Evolutionary conservation across 2,888 invertebrate species (phyloP).

Genomic region (Drosophila putrida): DNA sequence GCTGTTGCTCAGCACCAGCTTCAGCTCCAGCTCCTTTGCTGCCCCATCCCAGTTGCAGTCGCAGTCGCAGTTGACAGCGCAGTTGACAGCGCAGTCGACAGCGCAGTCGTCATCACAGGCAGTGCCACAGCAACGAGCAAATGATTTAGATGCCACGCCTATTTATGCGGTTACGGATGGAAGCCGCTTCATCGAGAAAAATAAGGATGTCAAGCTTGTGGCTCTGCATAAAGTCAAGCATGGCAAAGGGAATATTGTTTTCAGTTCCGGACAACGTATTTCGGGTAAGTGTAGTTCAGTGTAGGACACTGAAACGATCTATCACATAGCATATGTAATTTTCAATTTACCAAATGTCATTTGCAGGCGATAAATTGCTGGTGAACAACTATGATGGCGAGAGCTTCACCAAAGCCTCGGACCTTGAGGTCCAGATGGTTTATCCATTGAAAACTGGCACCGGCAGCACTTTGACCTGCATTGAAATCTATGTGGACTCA

Average conservation of each 20-base stretch:
- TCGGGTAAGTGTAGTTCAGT: constrained; percentile 63
- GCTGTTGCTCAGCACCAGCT: constrained; percentile 34
- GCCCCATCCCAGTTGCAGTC: constrained; percentile 31
- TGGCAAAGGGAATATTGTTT: constrained; percentile 82
- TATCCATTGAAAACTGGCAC: constrained; percentile 66
- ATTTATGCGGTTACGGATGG: constrained; percentile 74
- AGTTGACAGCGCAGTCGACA: constrained; percentile 4
- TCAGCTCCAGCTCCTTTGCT: constrained; percentile 28
- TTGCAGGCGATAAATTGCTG: constrained; percentile 78
- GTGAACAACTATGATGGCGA: constrained; percentile 71
- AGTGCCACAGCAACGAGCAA: constrained; percentile 40
- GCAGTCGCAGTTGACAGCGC: background rate
- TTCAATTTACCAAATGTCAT: too few species aligned
- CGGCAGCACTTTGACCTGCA: constrained; percentile 70
- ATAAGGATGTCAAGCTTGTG: constrained; percentile 61
- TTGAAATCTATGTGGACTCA: constrained; percentile 79
- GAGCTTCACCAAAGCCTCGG: constrained; percentile 69
- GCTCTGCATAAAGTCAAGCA: constrained; percentile 74
- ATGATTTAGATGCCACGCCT: constrained; percentile 72
- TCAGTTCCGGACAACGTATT: constrained; percentile 76
- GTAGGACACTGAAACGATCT: background rate
- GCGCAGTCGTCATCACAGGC: background rate
- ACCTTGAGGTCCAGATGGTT: constrained; percentile 73
- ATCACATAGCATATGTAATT: too few species aligned
- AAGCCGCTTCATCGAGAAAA: constrained; percentile 55